A percentile compares a stretch with the other conserved stretches of the same genome.
These are phyloP conservation scores for Colistium nudipinnis DNA, from an alignment of 2,113 vertebrate species.

Conservation along the genomic window DNA sequence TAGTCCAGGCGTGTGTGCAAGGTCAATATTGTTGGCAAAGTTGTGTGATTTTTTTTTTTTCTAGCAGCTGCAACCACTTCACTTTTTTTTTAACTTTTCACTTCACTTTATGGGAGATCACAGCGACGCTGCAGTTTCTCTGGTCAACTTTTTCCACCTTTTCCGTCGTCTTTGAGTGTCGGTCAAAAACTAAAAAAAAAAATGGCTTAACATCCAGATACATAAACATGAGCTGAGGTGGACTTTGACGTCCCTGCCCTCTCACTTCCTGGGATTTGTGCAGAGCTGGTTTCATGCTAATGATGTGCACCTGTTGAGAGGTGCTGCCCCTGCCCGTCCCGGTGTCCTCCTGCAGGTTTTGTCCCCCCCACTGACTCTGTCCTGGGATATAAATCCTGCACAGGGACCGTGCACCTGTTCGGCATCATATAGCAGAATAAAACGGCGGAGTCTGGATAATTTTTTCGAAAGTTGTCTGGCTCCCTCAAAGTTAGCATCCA, in stretches of 20 bases:
- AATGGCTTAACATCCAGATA: constrained; percentile 40
- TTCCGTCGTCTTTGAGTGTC: constrained; percentile 46
- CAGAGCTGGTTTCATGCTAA: constrained; percentile 58
- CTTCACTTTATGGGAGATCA: constrained; percentile 8
- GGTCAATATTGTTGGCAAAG: not conserved
- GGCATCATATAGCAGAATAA: constrained; percentile 29
- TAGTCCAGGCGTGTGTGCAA: constrained; percentile 5
- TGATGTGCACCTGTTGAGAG: constrained; percentile 68
- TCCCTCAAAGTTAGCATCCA: no score
- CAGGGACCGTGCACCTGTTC: constrained; percentile 30
- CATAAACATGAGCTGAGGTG: constrained; percentile 72
- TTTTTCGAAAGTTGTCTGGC: not conserved
- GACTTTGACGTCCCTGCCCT: constrained; percentile 56
- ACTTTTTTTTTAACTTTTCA: not conserved
- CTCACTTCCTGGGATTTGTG: constrained; percentile 33
- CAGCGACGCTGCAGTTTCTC: constrained; percentile 14
- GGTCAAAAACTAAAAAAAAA: constrained; percentile 20
- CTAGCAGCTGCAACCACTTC: not conserved
- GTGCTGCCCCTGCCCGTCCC: constrained; percentile 65
- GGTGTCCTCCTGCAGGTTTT: constrained; percentile 58
- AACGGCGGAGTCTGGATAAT: not conserved
- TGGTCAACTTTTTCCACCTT: constrained; percentile 30
- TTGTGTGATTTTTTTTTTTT: not conserved
- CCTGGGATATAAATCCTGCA: constrained; percentile 31
- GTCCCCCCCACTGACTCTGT: constrained; percentile 64